Evolutionary conservation across 2,888 invertebrate species (phyloP), one percentile per base, ranked within the genome.

Genomic region (Dolomedes plantarius): DNA sequence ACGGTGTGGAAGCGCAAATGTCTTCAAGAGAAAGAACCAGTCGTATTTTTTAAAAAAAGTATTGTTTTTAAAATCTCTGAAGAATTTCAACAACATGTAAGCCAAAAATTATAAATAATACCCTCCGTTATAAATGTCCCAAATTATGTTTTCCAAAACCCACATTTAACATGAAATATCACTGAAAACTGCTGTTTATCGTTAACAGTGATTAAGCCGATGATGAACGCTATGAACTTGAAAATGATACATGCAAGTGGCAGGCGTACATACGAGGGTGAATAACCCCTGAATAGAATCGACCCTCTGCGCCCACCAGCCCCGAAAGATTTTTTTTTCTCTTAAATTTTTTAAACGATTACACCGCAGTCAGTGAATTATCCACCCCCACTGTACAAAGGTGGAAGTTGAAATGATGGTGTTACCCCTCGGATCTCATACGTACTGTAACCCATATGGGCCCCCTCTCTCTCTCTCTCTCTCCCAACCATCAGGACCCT

Each of bases 211-310:
- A n/a, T n/a, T n/a, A n/a, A n/a, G n/a, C n/a, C n/a, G n/a, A n/a
- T n/a, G n/a, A n/a, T n/a, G n/a, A n/a, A n/a, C 2, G 16, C 1
- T 56, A 56, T 1, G 56, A 56, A 23, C 56, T n/a, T 56, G 56
- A 1, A 46, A 46, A 46, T 46, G 2, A 46, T 11, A 16, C 46
- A 46, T 46, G n/a, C 9, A 46, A 9, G 5, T 56, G 23, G 16
- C 56, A 56, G 56, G 19, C 56, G 23, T 23, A 23, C 56, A 16
- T 16, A 23, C 23, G 46, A 32, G 69, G 81, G 74, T 82, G 82
- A 82, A 82, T 41, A 75, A 82, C 75, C 82, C 69, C 23, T 39
- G 29, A 71, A 76, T 71, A 69, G 75, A 69, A 56, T 19, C 3
- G 13, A 11, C 41, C 56, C 56, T 16, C 56, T 6, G 6, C 1